Conservation (phyloP, 2,113 vertebrate genomes). For the Equus przewalskii region DNA sequence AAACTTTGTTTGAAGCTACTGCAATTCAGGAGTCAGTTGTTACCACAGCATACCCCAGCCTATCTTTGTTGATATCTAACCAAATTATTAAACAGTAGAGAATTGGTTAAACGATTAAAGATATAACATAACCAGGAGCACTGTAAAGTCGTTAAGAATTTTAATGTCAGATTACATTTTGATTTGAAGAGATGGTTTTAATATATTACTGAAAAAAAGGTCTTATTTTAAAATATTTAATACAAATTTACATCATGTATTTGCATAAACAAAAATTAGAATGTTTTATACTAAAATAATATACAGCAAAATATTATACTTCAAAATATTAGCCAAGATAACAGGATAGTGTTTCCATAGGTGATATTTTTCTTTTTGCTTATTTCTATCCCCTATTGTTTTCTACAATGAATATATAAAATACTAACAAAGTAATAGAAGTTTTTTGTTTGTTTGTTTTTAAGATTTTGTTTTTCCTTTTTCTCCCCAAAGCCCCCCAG, state of each 20-base stretch:
- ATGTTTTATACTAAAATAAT: neutral
- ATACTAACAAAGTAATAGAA: neutral
- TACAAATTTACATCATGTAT: neutral
- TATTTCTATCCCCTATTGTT: neutral
- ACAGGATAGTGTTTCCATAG: neutral
- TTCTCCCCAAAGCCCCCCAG: too few relatives aligned
- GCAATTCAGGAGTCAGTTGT: neutral
- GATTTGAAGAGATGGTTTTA: neutral
- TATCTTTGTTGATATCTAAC: neutral
- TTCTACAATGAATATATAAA: neutral
- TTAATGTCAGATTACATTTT: neutral
- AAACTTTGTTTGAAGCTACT: neutral
- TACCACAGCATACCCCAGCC: neutral
- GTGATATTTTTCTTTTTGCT: neutral
- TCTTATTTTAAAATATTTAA: neutral
- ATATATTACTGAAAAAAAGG: neutral
- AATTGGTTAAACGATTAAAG: neutral
- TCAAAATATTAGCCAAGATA: neutral
- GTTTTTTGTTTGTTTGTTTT: neutral
- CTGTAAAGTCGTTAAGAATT: neutral
- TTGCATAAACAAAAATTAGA: neutral
- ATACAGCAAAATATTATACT: neutral
- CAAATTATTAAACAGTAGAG: neutral
- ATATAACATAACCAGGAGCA: neutral
- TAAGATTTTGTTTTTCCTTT: too few relatives aligned